phyloP scores from a whole-genome alignment of 2,888 invertebrate genomes.

The Sphinx pinastri region DNA sequence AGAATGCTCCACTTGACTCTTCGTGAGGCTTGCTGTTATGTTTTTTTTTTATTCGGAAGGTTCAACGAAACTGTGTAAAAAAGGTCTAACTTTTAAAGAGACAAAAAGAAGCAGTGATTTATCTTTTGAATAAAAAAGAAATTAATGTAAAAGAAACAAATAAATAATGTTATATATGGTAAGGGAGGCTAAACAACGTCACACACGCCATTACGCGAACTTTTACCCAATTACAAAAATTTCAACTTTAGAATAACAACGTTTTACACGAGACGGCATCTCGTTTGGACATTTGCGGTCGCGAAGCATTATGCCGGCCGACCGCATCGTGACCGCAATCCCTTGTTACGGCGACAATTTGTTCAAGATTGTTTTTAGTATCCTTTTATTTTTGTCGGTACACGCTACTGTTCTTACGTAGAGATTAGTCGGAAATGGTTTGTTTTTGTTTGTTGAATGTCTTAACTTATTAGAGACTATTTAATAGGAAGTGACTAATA shows the following conservation, averaged over 20 bases:
- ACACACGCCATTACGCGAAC: too few relatives aligned
- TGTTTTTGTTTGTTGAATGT: not conserved
- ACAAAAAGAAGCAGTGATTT: too few relatives aligned
- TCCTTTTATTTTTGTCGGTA: conserved; percentile 35
- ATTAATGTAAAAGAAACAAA: too few relatives aligned
- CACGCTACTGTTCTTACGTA: conserved; percentile 45
- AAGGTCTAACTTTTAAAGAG: too few relatives aligned
- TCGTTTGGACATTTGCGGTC: conserved; percentile 65
- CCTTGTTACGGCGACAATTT: conserved; percentile 75
- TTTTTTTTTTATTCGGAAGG: too few relatives aligned
- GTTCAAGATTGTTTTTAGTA: conserved; percentile 46
- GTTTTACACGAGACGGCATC: conserved; percentile 41
- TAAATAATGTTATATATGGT: too few relatives aligned
- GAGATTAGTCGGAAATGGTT: not conserved
- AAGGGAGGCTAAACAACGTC: too few relatives aligned
- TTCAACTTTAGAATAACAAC: not conserved
- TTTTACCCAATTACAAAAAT: not conserved
- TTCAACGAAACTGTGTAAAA: too few relatives aligned
- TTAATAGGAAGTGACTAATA: not conserved
- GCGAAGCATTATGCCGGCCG: conserved; percentile 54
- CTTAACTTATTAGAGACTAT: not conserved
- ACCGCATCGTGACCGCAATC: conserved; percentile 49
- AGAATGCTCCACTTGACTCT: too few relatives aligned
- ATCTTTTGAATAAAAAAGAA: too few relatives aligned
- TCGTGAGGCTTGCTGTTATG: too few relatives aligned